Evolutionary conservation across 64 coral and sea anemone species (phyloP), one percentile per base, ranked within the genome.

Genomic region (Anthopleura sola): DNA sequence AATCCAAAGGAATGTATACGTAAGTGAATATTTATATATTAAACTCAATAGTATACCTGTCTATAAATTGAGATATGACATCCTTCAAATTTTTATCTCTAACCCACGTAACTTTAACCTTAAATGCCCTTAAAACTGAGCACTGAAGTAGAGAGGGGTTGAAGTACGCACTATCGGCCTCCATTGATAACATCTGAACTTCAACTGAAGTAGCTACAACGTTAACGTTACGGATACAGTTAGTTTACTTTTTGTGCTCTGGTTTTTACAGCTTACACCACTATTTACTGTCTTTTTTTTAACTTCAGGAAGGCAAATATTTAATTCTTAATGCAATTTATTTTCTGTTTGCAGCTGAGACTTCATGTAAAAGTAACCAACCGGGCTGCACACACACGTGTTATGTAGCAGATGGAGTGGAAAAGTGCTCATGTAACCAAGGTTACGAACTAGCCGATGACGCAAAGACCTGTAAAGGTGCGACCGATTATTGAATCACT

Each of bases 1-100:
- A 49, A 87, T 24, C 33, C 12, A 60, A 87, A 80, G 86, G 29
- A 24, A 33, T 87, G 86, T 37, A 24, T 80, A 34, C 86, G 86
- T 87, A 46, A 87, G 86, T 87, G 2, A 17, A 79, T 11, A 20
- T 19, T 13, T 11, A 75, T 53, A 13, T 53, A 53, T 6, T 6
- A 21, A 10, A 71, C 9, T 26, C 60, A 66, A 28, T 26, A 21
- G 4, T 24, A 8, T n/a, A 62, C 58, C 2, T 1, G 2, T 23
- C 1, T 62, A n/a, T 9, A 62, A 62, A 24, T 1, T 3, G 6
- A 6, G 39, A 2, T 6, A 44, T 3, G 39, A 44, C 2, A 44
- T 3, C 40, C 40, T 44, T 44, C 1, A 3, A 44, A 44, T 44
- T 44, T 44, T 6, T 44, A 44, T 6, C 40, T 44, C 40, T 44